phyloP scores from a whole-genome alignment of 2,113 vertebrate genomes.

The Prionailurus bengalensis region DNA sequence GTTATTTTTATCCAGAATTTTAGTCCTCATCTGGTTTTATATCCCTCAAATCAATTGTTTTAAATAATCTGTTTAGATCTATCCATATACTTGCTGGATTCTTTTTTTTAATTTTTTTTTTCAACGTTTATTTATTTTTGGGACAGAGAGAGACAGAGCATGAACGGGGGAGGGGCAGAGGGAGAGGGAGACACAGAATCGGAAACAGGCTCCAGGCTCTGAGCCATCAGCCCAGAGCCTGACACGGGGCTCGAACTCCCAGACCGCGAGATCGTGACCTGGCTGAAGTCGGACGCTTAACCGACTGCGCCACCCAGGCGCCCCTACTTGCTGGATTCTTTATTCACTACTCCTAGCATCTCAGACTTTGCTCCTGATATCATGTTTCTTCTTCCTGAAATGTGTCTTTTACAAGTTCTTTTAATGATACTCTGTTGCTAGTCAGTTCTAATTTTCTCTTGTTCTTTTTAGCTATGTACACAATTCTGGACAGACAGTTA shows the following conservation, averaged over 20 bases:
- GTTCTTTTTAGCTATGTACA: not conserved
- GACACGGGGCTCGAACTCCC: too few relatives aligned
- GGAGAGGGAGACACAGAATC: too few relatives aligned
- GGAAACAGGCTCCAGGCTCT: too few relatives aligned
- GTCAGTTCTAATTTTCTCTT: conserved; percentile 24
- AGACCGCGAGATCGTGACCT: too few relatives aligned
- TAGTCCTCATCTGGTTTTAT: not conserved
- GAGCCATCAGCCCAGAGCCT: too few relatives aligned
- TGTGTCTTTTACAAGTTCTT: not conserved
- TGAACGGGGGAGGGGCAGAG: too few relatives aligned
- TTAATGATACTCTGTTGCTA: not conserved
- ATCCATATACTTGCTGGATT: not conserved
- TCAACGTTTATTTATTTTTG: too few relatives aligned
- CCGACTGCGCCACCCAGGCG: too few relatives aligned
- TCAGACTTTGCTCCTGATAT: not conserved
- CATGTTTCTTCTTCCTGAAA: not conserved
- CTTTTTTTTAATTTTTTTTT: not conserved
- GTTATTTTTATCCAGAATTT: not conserved
- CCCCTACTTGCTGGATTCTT: not conserved
- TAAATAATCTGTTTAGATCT: not conserved
- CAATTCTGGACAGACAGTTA: not conserved
- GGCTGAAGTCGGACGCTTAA: too few relatives aligned
- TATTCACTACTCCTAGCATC: not conserved
- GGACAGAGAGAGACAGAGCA: too few relatives aligned
- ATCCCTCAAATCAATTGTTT: not conserved